Evolutionary conservation across 2,113 vertebrate genomes (phyloP), one percentile per base, ranked within the genome.

Genomic region (Forbesichthys agassizii): DNA sequence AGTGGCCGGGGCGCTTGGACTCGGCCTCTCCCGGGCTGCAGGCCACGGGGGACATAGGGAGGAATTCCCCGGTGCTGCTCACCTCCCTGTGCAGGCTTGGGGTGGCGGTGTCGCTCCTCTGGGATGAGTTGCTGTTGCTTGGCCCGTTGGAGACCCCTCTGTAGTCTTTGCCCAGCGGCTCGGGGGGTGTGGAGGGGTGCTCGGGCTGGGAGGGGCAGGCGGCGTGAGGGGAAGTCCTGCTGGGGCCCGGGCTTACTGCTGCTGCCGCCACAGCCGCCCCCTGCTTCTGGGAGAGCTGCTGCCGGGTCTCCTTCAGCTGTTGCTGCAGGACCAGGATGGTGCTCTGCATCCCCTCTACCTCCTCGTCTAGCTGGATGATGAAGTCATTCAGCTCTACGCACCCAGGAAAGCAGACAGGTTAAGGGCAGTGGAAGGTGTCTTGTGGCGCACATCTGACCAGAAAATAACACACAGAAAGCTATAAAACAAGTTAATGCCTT

Each of bases 291-390:
- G 94, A 90, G 81, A 98, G 70, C 87, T 97, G 95, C 88, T 98
- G 96, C 16, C 94, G 94, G 0, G 93, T 94, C 66, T 99, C 98
- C 85, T 95, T 98, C 74, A 99, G 78, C 73, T 99, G 96, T 74
- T 99, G 98, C 93, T 99, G 98, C 62, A 99, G 94, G 78, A 98
- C 95, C 51, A 99, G 92, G 89, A 99, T 99, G 91, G 98, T 99
- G 83, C 97, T 99, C 92, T 99, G 98, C 98, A 99, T 99, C 61
- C 98, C 98, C 84, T 99, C 98, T 47, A 99, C 98, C 85, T 99
- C 98, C 88, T 99, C 98, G 78, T 99, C 98, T 56, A 99, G 94
- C 88, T 99, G 98, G 90, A 99, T 99, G 91, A 99, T 99, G 87
- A 99, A 99, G 91, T 99, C 98, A 90, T 99, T 99, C 87, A 99